phyloP scores from a whole-genome alignment of 2,888 invertebrate genomes.

The Diadegma fenestrale region DNA sequence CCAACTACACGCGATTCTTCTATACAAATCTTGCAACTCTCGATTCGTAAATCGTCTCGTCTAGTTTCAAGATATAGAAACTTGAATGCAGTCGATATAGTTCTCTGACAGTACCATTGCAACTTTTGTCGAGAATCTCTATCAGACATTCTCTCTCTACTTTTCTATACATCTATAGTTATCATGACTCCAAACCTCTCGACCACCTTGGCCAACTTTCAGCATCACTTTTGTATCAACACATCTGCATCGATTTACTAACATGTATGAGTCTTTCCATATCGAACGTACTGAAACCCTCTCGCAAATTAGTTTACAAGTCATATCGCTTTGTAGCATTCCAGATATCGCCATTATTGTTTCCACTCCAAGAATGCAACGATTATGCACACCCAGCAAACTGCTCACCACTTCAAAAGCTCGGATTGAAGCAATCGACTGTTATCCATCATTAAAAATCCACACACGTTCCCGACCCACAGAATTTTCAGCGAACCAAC shows the following conservation, averaged over 20 bases:
- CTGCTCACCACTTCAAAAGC: neutral
- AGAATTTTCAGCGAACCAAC: too few relatives aligned
- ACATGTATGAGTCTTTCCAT: conserved; percentile 10
- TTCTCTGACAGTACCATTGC: conserved; percentile 33
- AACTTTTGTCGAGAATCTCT: conserved; percentile 54
- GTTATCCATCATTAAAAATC: too few relatives aligned
- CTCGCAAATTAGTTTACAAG: neutral
- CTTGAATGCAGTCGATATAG: conserved; percentile 25
- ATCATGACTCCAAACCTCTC: conserved; percentile 28
- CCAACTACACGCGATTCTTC: conserved; percentile 12
- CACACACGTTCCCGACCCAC: too few relatives aligned
- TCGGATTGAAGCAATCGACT: neutral
- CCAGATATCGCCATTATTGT: neutral
- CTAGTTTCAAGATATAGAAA: conserved; percentile 17
- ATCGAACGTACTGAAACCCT: neutral
- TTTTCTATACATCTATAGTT: conserved; percentile 1
- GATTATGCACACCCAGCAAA: neutral
- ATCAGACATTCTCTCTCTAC: conserved; percentile 45
- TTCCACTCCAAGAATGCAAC: neutral
- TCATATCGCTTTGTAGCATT: neutral
- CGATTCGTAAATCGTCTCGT: conserved; percentile 41
- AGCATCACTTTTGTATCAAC: conserved; percentile 51
- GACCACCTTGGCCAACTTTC: conserved; percentile 54
- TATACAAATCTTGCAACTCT: conserved; percentile 55
- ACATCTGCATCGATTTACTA: conserved; percentile 27